Evolutionary conservation across 2,797 vertebrate species (phyloP).

Genomic region (Gambusia yucatana): DNA sequence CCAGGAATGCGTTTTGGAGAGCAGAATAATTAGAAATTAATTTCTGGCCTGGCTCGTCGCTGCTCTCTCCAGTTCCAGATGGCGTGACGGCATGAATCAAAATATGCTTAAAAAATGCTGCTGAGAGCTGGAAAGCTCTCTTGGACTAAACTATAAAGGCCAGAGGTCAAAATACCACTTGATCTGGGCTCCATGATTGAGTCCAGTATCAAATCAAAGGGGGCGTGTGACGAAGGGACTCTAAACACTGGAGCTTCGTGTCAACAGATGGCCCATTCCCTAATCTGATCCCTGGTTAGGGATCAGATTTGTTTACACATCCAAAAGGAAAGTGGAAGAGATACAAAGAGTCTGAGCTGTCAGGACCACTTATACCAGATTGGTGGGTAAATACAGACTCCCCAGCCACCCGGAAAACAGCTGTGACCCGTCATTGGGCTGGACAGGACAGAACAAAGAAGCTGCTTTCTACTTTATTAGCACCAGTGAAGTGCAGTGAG

Average conservation of each 20-base stretch:
- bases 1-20: conserved; percentile 21
- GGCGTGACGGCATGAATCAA: conserved; percentile 57
- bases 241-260: conserved; percentile 4
- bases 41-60: conserved; percentile 61
- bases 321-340: conserved; percentile 50
- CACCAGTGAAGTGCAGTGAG: no score
- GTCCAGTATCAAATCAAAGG: conserved; percentile 26
- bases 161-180: conserved; percentile 27
- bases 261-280: background rate
- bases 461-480: no score
- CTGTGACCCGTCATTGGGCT: conserved; percentile 63
- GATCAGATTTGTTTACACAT: conserved; percentile 49
- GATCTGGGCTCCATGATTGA: conserved; percentile 21
- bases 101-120: conserved; percentile 54
- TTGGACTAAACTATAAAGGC: conserved; percentile 18
- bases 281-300: conserved; percentile 9
- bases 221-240: conserved; percentile 5
- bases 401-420: conserved; percentile 54
- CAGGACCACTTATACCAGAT: conserved; percentile 46
- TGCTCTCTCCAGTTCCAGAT: conserved; percentile 70
- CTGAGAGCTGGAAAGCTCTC: conserved; percentile 25
- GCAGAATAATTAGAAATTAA: conserved; percentile 66
- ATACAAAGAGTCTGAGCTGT: conserved; percentile 55
- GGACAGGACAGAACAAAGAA: conserved; percentile 41
- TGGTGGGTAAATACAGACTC: conserved; percentile 38